phyloP scores from a whole-genome alignment of 2,113 vertebrate genomes.

The Ursus arctos region DNA sequence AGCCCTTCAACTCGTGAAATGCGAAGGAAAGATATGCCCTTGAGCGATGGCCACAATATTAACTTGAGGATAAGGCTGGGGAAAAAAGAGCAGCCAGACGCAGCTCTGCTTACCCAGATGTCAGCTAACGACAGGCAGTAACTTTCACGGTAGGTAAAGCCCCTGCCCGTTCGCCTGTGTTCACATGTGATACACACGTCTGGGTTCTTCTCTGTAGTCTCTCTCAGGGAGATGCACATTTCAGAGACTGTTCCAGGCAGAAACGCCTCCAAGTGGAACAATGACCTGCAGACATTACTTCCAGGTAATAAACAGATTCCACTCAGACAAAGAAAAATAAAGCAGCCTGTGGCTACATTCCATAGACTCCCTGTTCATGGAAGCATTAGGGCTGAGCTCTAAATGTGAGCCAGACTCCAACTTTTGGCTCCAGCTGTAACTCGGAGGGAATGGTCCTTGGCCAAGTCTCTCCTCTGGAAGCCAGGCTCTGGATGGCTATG shows the following conservation, averaged over 20 bases:
- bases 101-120: neutral
- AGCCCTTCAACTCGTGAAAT: slow-evolving; percentile 35
- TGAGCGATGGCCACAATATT: slow-evolving; percentile 26
- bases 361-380: neutral
- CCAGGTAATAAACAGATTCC: slow-evolving; percentile 75
- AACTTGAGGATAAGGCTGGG: slow-evolving; percentile 37
- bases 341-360: slow-evolving; percentile 65
- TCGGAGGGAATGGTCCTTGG: slow-evolving; percentile 40
- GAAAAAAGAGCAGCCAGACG: neutral
- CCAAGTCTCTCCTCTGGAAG: slow-evolving; percentile 77
- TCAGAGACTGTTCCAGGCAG: slow-evolving; percentile 20
- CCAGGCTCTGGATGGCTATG: slow-evolving; percentile 69
- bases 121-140: neutral
- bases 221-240: slow-evolving; percentile 30
- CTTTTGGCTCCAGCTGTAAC: slow-evolving; percentile 65
- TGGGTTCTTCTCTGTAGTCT: neutral
- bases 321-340: slow-evolving; percentile 72
- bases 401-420: slow-evolving; percentile 70
- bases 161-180: neutral
- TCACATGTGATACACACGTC: neutral
- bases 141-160: neutral
- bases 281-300: slow-evolving; percentile 34
- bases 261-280: slow-evolving; percentile 67
- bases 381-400: slow-evolving; percentile 52
- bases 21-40: neutral